These are phyloP conservation scores for Luperina nickerlii DNA, from an alignment of 2,888 invertebrate species.

Conservation along the genomic window DNA sequence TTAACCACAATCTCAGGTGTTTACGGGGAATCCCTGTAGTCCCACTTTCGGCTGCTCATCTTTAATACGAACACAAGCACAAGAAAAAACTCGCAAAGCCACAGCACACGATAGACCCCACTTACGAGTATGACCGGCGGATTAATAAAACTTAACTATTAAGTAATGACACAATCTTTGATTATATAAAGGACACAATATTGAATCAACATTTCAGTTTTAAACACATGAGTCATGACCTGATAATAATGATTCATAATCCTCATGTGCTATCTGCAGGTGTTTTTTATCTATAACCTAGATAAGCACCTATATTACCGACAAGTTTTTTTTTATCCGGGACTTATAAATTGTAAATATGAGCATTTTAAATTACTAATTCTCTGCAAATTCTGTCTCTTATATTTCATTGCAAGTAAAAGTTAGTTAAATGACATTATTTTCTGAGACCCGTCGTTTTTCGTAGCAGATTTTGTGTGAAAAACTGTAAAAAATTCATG, in stretches of 20 bases:
- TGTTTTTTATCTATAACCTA: neutral
- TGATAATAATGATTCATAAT: conserved; percentile 1
- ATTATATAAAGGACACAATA: no score
- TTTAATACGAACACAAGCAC: neutral
- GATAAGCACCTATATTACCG: neutral
- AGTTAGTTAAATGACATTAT: no score
- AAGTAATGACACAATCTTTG: neutral
- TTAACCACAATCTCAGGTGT: neutral
- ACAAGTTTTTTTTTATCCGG: no score
- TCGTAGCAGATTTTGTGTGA: no score
- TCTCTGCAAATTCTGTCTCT: neutral
- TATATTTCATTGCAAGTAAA: neutral
- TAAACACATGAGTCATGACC: neutral
- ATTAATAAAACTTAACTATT: neutral
- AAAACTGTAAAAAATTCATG: no score
- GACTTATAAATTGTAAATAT: conserved; percentile 1
- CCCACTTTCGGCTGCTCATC: neutral
- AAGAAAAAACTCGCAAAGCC: neutral
- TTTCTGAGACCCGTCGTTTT: no score
- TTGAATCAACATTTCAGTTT: conserved; percentile 5
- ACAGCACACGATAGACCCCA: neutral
- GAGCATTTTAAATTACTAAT: neutral
- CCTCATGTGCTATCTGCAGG: conserved; percentile 21
- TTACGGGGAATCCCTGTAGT: neutral
- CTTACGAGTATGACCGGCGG: neutral